phyloP scores from a whole-genome alignment of 2,888 invertebrate genomes.

The Protophormia terraenovae region DNA sequence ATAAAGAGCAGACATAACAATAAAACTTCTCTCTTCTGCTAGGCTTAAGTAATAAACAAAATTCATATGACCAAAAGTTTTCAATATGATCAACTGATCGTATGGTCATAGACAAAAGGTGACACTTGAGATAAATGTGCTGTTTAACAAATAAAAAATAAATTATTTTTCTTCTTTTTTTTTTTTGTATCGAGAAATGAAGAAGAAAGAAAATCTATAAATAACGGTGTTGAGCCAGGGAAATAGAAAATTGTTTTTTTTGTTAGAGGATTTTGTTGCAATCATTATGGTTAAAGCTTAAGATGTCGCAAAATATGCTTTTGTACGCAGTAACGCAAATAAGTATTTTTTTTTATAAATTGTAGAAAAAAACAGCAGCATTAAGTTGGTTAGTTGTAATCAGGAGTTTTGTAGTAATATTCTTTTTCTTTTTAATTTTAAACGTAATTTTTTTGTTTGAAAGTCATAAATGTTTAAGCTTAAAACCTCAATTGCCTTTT shows the following conservation, averaged over 20 bases:
- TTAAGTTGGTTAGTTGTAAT: too few species aligned
- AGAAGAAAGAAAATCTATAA: constrained; percentile 51
- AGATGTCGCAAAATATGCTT: too few species aligned
- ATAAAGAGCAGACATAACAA: constrained; percentile 11
- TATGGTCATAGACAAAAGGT: constrained; percentile 59
- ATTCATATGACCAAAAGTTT: too few species aligned
- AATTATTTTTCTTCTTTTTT: constrained; percentile 7
- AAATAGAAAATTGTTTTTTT: constrained; percentile 22
- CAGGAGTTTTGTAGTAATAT: too few species aligned
- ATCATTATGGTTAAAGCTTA: constrained; percentile 52
- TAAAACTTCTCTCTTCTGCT: background rate
- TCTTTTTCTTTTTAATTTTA: background rate
- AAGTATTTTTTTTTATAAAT: too few species aligned
- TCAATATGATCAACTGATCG: constrained; percentile 36
- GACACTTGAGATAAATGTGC: constrained; percentile 65
- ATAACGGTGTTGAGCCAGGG: constrained; percentile 55
- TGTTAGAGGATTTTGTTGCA: background rate
- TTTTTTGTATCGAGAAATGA: background rate
- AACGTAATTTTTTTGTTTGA: constrained; percentile 35
- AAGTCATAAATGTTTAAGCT: constrained; percentile 64
- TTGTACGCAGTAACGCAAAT: constrained; percentile 48
- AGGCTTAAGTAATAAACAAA: too few species aligned
- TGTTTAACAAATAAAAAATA: constrained; percentile 59
- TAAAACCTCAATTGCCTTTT: constrained; percentile 53
- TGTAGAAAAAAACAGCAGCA: constrained; percentile 9